Base-by-base conservation (phyloP, 2,113 vertebrate species). In the Anolis carolinensis region DNA sequence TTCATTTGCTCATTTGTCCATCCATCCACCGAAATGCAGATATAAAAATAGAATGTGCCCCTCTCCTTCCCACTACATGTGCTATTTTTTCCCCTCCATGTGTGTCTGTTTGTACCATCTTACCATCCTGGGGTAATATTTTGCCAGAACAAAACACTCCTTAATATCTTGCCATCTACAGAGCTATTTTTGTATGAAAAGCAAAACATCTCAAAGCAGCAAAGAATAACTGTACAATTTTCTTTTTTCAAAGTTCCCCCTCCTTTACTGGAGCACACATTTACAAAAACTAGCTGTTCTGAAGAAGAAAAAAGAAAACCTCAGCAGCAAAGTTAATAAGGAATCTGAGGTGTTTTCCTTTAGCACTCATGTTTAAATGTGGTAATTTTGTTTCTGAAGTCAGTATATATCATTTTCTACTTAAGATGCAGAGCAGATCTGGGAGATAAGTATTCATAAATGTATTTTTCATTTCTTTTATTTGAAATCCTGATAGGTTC, bases 381-480 rank as follows among this genome's bases (percentile, higher is more conserved):
- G 72, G 79, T 90, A 89, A 85, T 63, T 83, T 39, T 89, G 77
- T 82, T 85, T 95, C 85, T 93, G 75, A 93, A 94, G 34, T 84
- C 76, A 81, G 77, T 70, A 83, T 79, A 74, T 92, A 85, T 93
- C 1, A 92, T 81, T 92, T 94, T 95, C 85, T 92, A 68, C 36
- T 91, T 93, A 89, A 94, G 87, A 93, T 78, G 71, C 59, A 89
- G 32, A 89, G 67, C 87, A 81, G 79, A 92, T 89, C 72, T 87
- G 3, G 50, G 44, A 93, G 85, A 93, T 87, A 89, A 88, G 9
- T 83, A 93, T 89, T 93, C 88, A 89, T 88, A 93, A 89, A 89
- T 88, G 75, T 32, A 89, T 84, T 93, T 95, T 95, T 84, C 16
- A 82, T 92, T 92, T 87, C 68, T 91, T 80, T 89, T 88, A 89